Evolutionary conservation across 2,113 vertebrate species (phyloP).

Genomic region (Ranitomeya imitator): DNA sequence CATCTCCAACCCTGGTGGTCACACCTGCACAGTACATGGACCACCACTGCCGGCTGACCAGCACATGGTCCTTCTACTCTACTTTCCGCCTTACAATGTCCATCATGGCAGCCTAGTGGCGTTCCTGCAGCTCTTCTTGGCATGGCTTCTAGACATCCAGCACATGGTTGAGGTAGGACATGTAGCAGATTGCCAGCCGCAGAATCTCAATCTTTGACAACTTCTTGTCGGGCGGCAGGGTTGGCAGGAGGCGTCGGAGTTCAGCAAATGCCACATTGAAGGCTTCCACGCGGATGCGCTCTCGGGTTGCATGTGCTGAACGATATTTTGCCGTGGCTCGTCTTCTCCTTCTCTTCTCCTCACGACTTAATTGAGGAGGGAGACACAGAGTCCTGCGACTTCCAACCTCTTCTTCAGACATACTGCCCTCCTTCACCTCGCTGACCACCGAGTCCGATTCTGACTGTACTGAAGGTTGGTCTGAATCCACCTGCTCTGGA

Average conservation of each 20-base stretch:
- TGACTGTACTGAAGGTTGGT: slow-evolving; percentile 78
- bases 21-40: not conserved
- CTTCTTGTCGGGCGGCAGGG: slow-evolving; percentile 84
- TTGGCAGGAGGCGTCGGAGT: slow-evolving; percentile 78
- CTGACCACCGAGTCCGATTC: slow-evolving; percentile 86
- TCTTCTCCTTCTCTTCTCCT: slow-evolving; percentile 86
- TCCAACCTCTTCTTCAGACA: slow-evolving; percentile 79
- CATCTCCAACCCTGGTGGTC: not conserved
- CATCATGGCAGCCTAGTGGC: not conserved
- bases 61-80: not conserved
- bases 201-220: slow-evolving; percentile 85
- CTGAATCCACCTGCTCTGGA: slow-evolving; percentile 85
- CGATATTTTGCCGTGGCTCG: slow-evolving; percentile 75
- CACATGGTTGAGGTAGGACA: slow-evolving; percentile 87
- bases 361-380: slow-evolving; percentile 82
- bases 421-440: slow-evolving; percentile 74
- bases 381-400: slow-evolving; percentile 72
- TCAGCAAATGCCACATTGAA: slow-evolving; percentile 79
- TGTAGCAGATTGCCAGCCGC: slow-evolving; percentile 85
- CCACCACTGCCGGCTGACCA: not conserved
- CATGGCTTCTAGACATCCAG: slow-evolving; percentile 77
- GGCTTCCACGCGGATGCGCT: slow-evolving; percentile 80
- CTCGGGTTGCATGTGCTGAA: slow-evolving; percentile 72
- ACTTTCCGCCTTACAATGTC: not conserved
- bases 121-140: not conserved